phyloP scores from a whole-genome alignment of 2,113 vertebrate species.

The Hippocampus zosterae region DNA sequence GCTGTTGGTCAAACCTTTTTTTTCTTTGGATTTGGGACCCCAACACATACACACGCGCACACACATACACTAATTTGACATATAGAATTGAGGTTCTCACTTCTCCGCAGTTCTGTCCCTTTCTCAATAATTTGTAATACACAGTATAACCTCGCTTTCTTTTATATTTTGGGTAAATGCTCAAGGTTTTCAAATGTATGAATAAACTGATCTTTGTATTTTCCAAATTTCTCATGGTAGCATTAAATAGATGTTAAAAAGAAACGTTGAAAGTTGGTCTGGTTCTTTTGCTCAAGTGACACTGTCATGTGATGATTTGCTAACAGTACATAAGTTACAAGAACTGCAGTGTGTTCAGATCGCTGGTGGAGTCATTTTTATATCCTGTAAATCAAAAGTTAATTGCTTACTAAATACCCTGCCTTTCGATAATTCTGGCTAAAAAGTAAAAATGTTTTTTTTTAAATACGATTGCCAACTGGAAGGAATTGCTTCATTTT shows the following conservation, averaged over 20 bases:
- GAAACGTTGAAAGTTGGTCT: neutral
- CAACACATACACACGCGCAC: no score
- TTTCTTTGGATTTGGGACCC: neutral
- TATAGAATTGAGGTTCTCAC: neutral
- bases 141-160: constrained; percentile 72
- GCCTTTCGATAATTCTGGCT: no score
- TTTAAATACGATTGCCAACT: no score
- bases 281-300: neutral
- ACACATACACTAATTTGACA: neutral
- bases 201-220: constrained; percentile 81
- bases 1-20: constrained; percentile 14
- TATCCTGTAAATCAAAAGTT: no score
- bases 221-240: constrained; percentile 80
- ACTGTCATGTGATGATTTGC: neutral
- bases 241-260: constrained; percentile 80
- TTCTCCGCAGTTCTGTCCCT: constrained; percentile 43
- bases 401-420: no score
- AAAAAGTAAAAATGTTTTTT: no score
- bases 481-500: no score
- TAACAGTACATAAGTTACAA: neutral
- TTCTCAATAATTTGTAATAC: constrained; percentile 64
- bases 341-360: neutral
- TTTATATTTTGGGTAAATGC: constrained; percentile 72
- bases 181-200: constrained; percentile 72
- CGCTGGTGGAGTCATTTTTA: neutral